Evolutionary conservation across 2,113 vertebrate genomes (phyloP).

Genomic region (Rostratula benghalensis): DNA sequence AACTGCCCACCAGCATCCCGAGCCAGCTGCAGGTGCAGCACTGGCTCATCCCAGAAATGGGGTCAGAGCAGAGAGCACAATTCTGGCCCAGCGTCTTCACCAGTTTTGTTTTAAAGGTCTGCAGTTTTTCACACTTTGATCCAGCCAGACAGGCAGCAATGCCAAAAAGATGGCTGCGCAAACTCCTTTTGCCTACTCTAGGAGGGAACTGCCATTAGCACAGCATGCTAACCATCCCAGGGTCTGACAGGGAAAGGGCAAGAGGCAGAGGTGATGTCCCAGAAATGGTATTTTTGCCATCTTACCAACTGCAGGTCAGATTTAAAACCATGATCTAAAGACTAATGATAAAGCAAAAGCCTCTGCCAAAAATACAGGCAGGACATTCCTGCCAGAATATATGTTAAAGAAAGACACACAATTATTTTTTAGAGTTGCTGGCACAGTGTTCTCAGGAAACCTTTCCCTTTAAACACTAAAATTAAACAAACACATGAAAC

Average conservation of each 20-base stretch:
- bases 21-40: neutral
- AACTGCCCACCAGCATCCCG: neutral
- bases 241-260: neutral
- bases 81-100: neutral
- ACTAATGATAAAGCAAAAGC: conserved; percentile 32
- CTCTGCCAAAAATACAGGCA: conserved; percentile 4
- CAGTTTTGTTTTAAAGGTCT: neutral
- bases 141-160: neutral
- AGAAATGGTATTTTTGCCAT: neutral
- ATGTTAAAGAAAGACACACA: conserved; percentile 35
- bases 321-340: neutral
- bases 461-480: conserved; percentile 66
- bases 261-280: neutral
- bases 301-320: neutral
- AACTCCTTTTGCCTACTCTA: neutral
- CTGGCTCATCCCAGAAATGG: neutral
- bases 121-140: neutral
- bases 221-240: neutral
- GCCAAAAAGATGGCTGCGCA: neutral
- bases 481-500: conserved; percentile 68
- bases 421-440: conserved; percentile 57
- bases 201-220: neutral
- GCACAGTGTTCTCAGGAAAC: conserved; percentile 48
- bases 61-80: neutral
- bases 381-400: conserved; percentile 22